phyloP scores from a whole-genome alignment of 2,113 vertebrate species.

The Micronisus gabar region DNA sequence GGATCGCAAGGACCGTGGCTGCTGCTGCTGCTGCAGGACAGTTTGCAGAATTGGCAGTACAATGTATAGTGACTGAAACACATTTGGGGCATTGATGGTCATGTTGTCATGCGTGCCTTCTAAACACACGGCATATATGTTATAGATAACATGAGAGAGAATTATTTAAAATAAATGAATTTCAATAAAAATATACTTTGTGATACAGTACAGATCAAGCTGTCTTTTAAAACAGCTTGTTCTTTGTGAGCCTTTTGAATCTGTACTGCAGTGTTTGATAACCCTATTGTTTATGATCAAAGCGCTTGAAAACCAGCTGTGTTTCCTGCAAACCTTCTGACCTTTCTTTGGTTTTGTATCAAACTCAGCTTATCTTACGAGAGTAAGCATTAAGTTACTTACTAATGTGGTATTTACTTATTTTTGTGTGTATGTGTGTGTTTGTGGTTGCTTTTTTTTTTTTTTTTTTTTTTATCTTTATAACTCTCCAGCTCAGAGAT shows the following conservation, averaged over 20 bases:
- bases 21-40: neutral
- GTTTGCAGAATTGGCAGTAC: neutral
- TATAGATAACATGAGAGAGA: neutral
- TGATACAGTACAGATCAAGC: neutral
- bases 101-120: neutral
- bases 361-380: neutral
- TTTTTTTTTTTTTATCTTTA: neutral
- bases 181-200: neutral
- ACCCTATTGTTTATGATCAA: neutral
- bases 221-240: neutral
- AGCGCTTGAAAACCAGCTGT: neutral
- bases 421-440: neutral
- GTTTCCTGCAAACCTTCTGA: neutral
- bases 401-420: neutral
- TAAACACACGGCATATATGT: neutral
- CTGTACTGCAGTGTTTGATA: neutral
- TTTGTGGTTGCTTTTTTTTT: neutral
- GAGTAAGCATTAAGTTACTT: neutral
- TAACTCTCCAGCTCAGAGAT: slow-evolving; percentile 85
- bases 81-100: neutral
- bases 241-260: neutral
- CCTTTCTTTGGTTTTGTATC: neutral
- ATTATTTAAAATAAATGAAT: neutral
- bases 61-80: neutral
- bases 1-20: neutral